phyloP scores from a whole-genome alignment of 1,140 invertebrate species.

The Aphaenogaster ashmeadi region DNA sequence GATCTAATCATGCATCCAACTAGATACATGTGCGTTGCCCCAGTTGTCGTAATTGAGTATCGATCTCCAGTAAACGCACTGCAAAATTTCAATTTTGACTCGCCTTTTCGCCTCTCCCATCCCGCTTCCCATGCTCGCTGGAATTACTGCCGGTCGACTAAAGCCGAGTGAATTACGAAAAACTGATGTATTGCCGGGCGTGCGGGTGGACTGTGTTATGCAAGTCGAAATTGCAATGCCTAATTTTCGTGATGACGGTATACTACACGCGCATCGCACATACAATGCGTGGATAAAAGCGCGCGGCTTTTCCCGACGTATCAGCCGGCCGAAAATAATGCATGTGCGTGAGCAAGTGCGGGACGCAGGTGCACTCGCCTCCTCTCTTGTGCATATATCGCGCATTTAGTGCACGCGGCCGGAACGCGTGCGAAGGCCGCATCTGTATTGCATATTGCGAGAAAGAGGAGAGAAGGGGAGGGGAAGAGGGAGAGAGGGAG shows the following conservation, averaged over 20 bases:
- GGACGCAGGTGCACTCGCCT: constrained; percentile 15
- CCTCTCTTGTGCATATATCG: constrained; percentile 14
- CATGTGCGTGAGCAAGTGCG: constrained; percentile 52
- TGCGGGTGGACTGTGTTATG: not conserved
- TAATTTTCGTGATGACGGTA: constrained; percentile 74
- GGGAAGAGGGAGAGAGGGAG: not conserved
- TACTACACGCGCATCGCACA: not conserved
- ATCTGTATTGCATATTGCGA: constrained; percentile 12
- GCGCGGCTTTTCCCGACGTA: constrained; percentile 39
- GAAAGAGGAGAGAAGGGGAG: not conserved
- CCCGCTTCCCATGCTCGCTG: not conserved
- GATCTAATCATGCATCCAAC: constrained; percentile 34
- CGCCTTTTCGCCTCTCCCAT: not conserved
- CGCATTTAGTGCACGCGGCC: constrained; percentile 15
- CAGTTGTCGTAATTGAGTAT: constrained; percentile 59
- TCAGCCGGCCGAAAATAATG: constrained; percentile 64
- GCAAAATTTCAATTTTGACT: constrained; percentile 63
- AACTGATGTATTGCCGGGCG: constrained; percentile 54
- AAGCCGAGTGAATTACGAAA: constrained; percentile 70
- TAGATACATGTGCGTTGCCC: not conserved
- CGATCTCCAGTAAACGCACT: constrained; percentile 30
- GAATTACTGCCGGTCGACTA: constrained; percentile 53
- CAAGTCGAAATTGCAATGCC: constrained; percentile 24
- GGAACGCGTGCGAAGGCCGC: not conserved
- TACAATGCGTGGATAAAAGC: constrained; percentile 45